Evolutionary conservation across 2,797 vertebrate genomes (phyloP).

Genomic region (Petrocephalus sullivani): DNA sequence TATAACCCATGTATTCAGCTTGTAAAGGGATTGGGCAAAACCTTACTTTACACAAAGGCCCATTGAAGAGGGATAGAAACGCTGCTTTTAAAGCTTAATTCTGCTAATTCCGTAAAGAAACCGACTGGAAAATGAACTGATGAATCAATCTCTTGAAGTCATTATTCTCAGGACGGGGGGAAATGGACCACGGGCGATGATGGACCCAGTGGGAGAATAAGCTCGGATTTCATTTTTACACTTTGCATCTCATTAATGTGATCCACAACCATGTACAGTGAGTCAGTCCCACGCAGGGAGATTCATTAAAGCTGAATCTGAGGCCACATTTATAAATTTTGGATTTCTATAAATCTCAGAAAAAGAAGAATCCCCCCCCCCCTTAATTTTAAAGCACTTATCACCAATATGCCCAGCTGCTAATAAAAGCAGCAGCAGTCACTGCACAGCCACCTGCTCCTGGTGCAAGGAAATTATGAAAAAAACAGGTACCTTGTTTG

Average conservation of each 20-base stretch:
- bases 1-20: background rate
- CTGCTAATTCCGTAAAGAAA: background rate
- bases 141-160: background rate
- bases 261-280: background rate
- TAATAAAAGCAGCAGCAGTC: background rate
- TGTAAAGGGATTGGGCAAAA: background rate
- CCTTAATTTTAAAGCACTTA: background rate
- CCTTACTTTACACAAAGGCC: background rate
- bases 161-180: conserved; percentile 1
- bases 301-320: background rate
- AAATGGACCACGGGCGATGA: background rate
- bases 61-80: background rate
- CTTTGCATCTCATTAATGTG: conserved; percentile 22
- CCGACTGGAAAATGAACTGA: background rate
- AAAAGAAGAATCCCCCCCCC: background rate
- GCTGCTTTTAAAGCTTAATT: background rate
- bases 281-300: background rate
- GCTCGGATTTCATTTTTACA: conserved; percentile 8
- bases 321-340: background rate
- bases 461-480: background rate
- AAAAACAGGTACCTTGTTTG: background rate
- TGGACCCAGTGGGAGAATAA: background rate
- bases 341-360: background rate
- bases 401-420: conserved; percentile 5
- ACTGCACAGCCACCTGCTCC: background rate